Evolutionary conservation across 2,888 invertebrate species (phyloP).

Genomic region (Limenitis camilla): DNA sequence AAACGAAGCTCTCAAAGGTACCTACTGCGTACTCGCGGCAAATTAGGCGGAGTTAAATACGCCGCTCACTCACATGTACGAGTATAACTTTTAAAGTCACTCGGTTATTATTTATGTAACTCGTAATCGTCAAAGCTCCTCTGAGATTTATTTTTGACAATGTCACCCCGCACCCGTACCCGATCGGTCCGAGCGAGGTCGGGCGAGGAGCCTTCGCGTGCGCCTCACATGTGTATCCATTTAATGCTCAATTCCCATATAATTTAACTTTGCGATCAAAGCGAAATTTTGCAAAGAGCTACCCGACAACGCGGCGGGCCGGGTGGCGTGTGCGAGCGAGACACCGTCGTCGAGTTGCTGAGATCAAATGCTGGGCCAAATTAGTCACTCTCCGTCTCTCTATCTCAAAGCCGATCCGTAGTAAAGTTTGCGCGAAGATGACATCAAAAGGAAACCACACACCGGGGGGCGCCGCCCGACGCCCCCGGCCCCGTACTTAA

Average conservation of each 20-base stretch:
- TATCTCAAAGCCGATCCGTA: constrained; percentile 76
- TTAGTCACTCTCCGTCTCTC: constrained; percentile 76
- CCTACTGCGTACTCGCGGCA: constrained; percentile 64
- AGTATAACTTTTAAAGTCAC: constrained; percentile 68
- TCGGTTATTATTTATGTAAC: constrained; percentile 70
- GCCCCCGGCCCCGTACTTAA: constrained; percentile 62
- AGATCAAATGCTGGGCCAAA: constrained; percentile 76
- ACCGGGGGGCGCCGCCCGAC: constrained; percentile 62
- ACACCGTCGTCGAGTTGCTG: constrained; percentile 62
- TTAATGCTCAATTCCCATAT: constrained; percentile 75
- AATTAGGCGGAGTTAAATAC: constrained; percentile 74
- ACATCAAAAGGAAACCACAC: constrained; percentile 76
- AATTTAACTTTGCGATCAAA: constrained; percentile 76
- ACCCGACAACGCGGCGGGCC: constrained; percentile 61
- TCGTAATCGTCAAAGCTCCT: constrained; percentile 60
- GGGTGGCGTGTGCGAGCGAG: constrained; percentile 62
- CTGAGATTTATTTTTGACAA: constrained; percentile 48
- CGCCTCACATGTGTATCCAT: constrained; percentile 69
- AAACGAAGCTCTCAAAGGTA: constrained; percentile 73
- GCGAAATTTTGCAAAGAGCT: constrained; percentile 74
- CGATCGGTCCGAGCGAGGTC: constrained; percentile 36
- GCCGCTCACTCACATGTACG: constrained; percentile 63
- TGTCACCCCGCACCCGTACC: constrained; percentile 26
- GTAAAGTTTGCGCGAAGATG: constrained; percentile 76
- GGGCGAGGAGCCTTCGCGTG: constrained; percentile 29